Base-by-base conservation (phyloP, 2,113 vertebrate genomes). In the Syngnathus floridae region DNA sequence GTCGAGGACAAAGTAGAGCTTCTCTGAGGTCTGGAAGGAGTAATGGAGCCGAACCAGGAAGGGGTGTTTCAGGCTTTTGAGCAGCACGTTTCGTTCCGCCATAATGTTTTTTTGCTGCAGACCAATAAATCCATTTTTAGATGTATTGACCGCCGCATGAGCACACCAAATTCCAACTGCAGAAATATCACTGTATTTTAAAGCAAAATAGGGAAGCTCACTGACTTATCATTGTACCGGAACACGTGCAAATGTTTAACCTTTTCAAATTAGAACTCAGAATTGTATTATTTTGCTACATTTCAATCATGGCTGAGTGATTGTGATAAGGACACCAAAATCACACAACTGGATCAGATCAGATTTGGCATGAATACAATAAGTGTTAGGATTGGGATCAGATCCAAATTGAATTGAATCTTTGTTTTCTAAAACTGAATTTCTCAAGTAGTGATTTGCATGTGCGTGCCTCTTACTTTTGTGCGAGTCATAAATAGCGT, bases 1-100 rank as follows among this genome's bases (percentile, higher is more conserved):
- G 88, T 99, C 97, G 0, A 99, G 91, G 67, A 99, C 97, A 70
- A 99, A 98, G 81, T 99, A 99, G 74, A 99, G 96, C 71, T 99
- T 99, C 90, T 99, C 95, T 0, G 94, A 66, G 0, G 97, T 99
- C 89, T 99, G 97, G 86, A 99, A 99, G 76, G 96, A 99, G 74
- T 95, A 99, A 78, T 95, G 95, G 19, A 99, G 93, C 37, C 95
- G 92, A 73, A 98, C 95, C 6, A 99, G 91, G 84, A 99, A 99
- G 0, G 97, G 97, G 46, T 99, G 96, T 52, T 91, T 89, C 70
- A 98, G 90, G 0, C 96, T 99, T 85, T 98, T 99, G 81, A 99
- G 86, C 7, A 99, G 91, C 43, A 99, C 97, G 0, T 93, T 99
- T 72, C 97, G 93, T 74, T 99, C 97, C 0, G 95, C 96, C 97